These are phyloP conservation scores for Metalampra italica DNA, from an alignment of 2,888 invertebrate species.

Conservation along the genomic window DNA sequence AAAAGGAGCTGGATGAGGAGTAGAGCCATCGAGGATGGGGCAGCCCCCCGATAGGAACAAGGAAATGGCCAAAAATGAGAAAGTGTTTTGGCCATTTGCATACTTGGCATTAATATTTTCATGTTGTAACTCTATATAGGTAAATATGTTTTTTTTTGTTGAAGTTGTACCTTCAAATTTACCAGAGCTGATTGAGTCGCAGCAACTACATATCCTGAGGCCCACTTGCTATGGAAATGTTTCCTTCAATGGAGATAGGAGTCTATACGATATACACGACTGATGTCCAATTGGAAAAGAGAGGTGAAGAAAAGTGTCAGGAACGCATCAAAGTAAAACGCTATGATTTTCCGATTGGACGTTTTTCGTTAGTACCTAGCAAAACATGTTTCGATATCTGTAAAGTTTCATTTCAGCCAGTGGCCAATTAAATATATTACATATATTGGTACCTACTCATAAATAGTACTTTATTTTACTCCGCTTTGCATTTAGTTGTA, in stretches of 20 bases:
- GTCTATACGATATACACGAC: too few species aligned
- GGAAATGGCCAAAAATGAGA: too few species aligned
- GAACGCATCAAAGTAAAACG: too few species aligned
- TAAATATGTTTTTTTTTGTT: constrained; percentile 77
- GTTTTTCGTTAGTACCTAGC: too few species aligned
- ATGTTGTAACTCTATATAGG: constrained; percentile 72
- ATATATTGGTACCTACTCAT: constrained; percentile 62
- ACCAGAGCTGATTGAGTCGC: constrained; percentile 51
- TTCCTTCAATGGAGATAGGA: constrained; percentile 48
- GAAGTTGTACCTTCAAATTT: constrained; percentile 70
- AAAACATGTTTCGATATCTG: too few species aligned
- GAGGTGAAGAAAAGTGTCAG: too few species aligned
- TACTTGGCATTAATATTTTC: constrained; percentile 79
- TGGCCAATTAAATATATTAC: constrained; percentile 68
- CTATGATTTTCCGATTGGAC: too few species aligned
- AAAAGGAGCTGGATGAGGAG: too few species aligned
- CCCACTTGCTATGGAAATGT: neutral
- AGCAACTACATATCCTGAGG: constrained; percentile 16
- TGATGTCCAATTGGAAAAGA: too few species aligned
- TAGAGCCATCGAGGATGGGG: too few species aligned
- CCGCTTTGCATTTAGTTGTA: neutral
- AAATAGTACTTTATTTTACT: constrained; percentile 42
- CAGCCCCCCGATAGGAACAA: too few species aligned
- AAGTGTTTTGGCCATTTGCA: too few species aligned
- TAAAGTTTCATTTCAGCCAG: constrained; percentile 75